A percentile compares a stretch with the other conserved stretches of the same genome.
These are phyloP conservation scores for Poecilia wingei DNA, from an alignment of 2,797 vertebrate genomes.

Conservation along the genomic window DNA sequence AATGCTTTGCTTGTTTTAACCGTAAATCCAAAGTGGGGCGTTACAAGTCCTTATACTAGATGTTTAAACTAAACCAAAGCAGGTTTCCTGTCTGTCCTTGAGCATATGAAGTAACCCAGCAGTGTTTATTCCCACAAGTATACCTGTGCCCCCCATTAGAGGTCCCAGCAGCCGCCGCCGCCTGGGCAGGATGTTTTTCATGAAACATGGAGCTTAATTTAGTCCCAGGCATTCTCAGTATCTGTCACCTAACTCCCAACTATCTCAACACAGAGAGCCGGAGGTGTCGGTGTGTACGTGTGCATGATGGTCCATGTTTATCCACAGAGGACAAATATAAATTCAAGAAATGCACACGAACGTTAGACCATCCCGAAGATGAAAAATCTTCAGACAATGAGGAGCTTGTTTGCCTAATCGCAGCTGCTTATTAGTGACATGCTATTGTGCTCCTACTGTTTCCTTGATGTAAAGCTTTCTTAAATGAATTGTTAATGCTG, in stretches of 20 bases:
- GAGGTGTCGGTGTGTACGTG: conserved; percentile 48
- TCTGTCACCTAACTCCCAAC: conserved; percentile 79
- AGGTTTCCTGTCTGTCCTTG: background rate
- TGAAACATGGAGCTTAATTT: conserved; percentile 85
- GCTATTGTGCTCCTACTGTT: conserved; percentile 10
- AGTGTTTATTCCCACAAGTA: conserved; percentile 40
- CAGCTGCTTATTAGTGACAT: conserved; percentile 14
- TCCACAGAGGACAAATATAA: conserved; percentile 53
- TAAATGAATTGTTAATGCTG: conserved; percentile 43
- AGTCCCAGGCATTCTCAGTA: conserved; percentile 84
- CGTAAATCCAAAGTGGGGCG: background rate
- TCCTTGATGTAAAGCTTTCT: conserved; percentile 38
- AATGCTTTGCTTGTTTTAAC: background rate
- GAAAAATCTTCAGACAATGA: conserved; percentile 19
- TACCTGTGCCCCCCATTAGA: conserved; percentile 68
- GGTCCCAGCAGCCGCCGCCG: conserved; percentile 71
- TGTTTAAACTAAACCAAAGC: background rate
- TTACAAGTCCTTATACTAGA: background rate
- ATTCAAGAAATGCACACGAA: conserved; percentile 58
- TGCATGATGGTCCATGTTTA: conserved; percentile 54
- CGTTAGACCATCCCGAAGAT: conserved; percentile 30
- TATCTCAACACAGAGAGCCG: conserved; percentile 61
- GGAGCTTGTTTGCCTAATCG: background rate
- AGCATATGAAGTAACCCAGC: background rate
- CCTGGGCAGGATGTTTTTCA: conserved; percentile 87